phyloP scores from a whole-genome alignment of 2,113 vertebrate genomes.

The Nyctereutes procyonoides region DNA sequence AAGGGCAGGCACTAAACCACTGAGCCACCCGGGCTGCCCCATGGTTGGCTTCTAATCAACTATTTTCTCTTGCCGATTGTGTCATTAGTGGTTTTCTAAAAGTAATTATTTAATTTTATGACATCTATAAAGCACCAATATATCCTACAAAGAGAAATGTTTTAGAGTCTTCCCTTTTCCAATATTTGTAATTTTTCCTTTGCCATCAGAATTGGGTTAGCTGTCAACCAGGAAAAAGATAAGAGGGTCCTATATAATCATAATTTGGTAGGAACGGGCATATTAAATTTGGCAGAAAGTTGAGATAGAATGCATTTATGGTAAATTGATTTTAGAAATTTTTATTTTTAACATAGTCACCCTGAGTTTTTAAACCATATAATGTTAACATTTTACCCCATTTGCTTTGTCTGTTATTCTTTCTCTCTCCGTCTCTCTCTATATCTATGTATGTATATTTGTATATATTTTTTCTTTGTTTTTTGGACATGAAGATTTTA shows the following conservation, averaged over 20 bases:
- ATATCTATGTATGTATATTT: not conserved
- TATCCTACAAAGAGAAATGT: not conserved
- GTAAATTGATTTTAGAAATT: not conserved
- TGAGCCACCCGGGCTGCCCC: too few relatives aligned
- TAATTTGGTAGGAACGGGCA: not conserved
- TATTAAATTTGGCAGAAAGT: not conserved
- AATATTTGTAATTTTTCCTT: not conserved
- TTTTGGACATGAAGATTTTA: constrained; percentile 6
- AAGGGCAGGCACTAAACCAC: too few relatives aligned
- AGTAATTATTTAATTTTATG: constrained; percentile 45
- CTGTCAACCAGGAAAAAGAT: not conserved
- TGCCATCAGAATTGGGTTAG: not conserved
- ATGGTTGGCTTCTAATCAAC: not conserved
- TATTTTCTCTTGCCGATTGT: constrained; percentile 12
- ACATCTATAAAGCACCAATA: not conserved
- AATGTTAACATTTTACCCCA: not conserved
- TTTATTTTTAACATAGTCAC: not conserved
- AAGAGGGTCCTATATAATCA: not conserved
- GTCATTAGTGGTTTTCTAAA: constrained; percentile 39
- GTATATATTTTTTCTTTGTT: not conserved
- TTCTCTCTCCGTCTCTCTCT: not conserved
- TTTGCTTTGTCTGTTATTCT: not conserved
- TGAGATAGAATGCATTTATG: constrained; percentile 8
- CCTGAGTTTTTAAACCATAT: not conserved
- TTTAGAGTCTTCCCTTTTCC: not conserved